These are phyloP conservation scores for Cyaniris semiargus DNA, from an alignment of 2,888 invertebrate species.

Conservation along the genomic window DNA sequence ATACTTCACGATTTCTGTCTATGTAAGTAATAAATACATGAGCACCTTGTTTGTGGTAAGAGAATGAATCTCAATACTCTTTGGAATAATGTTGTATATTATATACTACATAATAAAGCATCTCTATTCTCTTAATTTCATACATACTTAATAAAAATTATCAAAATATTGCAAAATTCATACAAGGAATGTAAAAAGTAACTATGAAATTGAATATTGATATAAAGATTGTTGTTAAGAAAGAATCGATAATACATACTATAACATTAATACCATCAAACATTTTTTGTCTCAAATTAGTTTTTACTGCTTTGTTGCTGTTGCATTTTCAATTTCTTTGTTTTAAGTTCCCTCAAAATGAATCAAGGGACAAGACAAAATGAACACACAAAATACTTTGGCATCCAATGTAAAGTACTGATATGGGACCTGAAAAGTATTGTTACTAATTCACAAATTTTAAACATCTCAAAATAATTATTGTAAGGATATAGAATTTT, in stretches of 20 bases:
- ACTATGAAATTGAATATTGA: background rate
- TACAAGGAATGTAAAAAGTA: background rate
- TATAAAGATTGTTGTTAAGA: background rate
- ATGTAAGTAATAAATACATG: background rate
- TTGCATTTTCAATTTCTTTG: background rate
- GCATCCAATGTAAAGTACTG: no score
- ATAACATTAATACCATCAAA: no score
- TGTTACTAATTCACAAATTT: background rate
- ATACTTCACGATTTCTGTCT: background rate
- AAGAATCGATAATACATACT: background rate
- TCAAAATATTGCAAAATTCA: background rate
- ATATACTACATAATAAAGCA: background rate
- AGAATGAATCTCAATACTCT: background rate
- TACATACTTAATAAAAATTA: background rate
- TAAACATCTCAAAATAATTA: background rate
- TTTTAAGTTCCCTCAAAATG: background rate
- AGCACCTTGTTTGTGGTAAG: slow-evolving; percentile 4
- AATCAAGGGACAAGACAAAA: background rate
- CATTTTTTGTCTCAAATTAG: no score
- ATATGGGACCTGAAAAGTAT: no score
- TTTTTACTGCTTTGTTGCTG: no score
- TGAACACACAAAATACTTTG: background rate
- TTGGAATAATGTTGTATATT: background rate
- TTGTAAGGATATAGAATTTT: background rate
- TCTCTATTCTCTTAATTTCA: background rate